A percentile compares a stretch with the other conserved stretches of the same genome.
Evolutionary conservation across 2,797 vertebrate genomes (phyloP).

Genomic region (Taeniopygia guttata): DNA sequence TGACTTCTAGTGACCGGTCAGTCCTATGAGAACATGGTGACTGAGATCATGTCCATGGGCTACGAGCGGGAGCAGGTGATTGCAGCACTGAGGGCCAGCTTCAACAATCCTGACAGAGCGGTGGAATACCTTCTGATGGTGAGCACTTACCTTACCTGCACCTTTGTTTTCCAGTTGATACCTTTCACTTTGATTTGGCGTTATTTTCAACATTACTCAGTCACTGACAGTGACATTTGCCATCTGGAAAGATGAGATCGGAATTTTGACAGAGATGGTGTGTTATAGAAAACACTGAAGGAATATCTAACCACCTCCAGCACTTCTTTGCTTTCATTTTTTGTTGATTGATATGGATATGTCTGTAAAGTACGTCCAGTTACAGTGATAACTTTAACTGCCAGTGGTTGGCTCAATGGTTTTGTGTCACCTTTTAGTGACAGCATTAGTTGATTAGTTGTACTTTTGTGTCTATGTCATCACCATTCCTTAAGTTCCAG

Average conservation of each 20-base stretch:
- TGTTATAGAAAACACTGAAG: neutral
- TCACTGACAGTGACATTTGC: neutral
- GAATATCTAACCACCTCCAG: neutral
- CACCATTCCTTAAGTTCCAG: neutral
- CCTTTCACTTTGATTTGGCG: neutral
- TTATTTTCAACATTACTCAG: neutral
- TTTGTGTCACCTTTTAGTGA: neutral
- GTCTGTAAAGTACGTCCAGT: neutral
- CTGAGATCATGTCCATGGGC: constrained; percentile 98
- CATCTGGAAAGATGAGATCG: neutral
- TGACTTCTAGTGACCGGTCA: constrained; percentile 87
- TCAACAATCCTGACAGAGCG: constrained; percentile 97
- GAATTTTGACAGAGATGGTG: neutral
- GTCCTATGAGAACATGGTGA: constrained; percentile 96
- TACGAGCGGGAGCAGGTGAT: constrained; percentile 94
- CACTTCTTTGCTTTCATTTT: neutral
- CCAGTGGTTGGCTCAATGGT: neutral
- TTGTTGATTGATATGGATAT: neutral
- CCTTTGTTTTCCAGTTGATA: neutral
- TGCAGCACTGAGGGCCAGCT: constrained; percentile 92
- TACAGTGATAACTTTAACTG: neutral
- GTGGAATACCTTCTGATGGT: constrained; percentile 97
- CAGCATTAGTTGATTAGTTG: neutral
- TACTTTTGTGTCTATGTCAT: neutral
- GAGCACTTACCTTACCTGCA: constrained; percentile 41